Evolutionary conservation across 2,113 vertebrate genomes (phyloP).

Genomic region (Zeus faber): DNA sequence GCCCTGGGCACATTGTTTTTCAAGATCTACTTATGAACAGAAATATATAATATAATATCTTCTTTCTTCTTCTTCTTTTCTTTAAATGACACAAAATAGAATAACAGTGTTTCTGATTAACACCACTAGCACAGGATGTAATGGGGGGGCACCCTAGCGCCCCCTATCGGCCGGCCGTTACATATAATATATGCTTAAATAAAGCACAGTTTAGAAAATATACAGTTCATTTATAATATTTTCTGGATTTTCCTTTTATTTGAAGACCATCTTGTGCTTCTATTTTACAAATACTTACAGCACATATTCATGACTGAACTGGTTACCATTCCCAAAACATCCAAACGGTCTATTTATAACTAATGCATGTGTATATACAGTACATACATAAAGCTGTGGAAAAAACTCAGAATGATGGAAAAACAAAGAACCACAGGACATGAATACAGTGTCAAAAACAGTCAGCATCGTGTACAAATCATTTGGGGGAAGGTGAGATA

Average conservation of each 20-base stretch:
- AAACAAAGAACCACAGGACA: slow-evolving; percentile 40
- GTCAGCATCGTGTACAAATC: slow-evolving; percentile 28
- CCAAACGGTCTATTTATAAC: slow-evolving; percentile 47
- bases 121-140: too few species aligned
- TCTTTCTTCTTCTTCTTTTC: too few species aligned
- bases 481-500: slow-evolving; percentile 42
- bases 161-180: too few species aligned
- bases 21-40: too few species aligned
- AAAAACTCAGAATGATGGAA: slow-evolving; percentile 38
- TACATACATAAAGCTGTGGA: slow-evolving; percentile 52
- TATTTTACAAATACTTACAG: slow-evolving; percentile 60
- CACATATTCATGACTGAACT: slow-evolving; percentile 47
- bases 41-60: too few species aligned
- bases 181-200: too few species aligned
- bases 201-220: too few species aligned
- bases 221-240: too few species aligned
- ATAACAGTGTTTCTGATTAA: too few species aligned
- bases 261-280: slow-evolving; percentile 51
- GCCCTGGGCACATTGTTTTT: too few species aligned
- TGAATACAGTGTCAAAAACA: slow-evolving; percentile 26
- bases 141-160: too few species aligned
- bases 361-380: slow-evolving; percentile 67
- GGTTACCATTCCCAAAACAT: slow-evolving; percentile 61
- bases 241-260: slow-evolving; percentile 44
- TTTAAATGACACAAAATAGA: too few species aligned